Evolutionary conservation across 2,888 invertebrate species (phyloP).

Genomic region (Alloscopus bannaensis): DNA sequence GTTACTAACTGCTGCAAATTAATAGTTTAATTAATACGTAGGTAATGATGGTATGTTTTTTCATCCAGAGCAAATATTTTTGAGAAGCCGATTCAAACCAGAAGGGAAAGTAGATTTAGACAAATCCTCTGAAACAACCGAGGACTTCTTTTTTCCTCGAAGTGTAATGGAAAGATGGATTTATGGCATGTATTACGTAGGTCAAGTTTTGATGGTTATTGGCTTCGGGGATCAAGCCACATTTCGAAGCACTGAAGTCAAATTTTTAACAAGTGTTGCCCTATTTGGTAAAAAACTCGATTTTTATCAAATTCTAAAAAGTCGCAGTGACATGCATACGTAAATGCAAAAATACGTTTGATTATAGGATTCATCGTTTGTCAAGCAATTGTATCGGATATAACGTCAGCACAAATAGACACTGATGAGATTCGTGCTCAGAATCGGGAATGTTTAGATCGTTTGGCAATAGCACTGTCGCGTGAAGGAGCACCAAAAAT

Average conservation of each 20-base stretch:
- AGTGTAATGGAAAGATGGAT: constrained; percentile 30
- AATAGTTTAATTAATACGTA: neutral
- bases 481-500: constrained; percentile 46
- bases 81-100: constrained; percentile 5
- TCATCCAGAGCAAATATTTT: constrained; percentile 1
- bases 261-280: constrained; percentile 48
- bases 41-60: no score
- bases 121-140: no score
- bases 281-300: constrained; percentile 55
- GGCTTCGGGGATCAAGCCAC: constrained; percentile 67
- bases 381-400: constrained; percentile 64
- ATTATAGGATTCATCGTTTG: constrained; percentile 61
- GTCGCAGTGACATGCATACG: neutral
- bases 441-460: constrained; percentile 58
- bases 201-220: constrained; percentile 67
- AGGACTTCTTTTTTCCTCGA: constrained; percentile 39
- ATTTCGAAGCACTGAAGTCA: constrained; percentile 35
- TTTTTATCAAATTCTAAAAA: neutral
- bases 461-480: constrained; percentile 51
- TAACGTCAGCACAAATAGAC: constrained; percentile 68
- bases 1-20: constrained; percentile 19
- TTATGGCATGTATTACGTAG: constrained; percentile 66
- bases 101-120: no score
- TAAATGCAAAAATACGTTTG: no score
- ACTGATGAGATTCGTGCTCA: constrained; percentile 63